Evolutionary conservation across 2,888 invertebrate genomes (phyloP), one percentile per base, ranked within the genome.

Genomic region (Lithosia quadra): DNA sequence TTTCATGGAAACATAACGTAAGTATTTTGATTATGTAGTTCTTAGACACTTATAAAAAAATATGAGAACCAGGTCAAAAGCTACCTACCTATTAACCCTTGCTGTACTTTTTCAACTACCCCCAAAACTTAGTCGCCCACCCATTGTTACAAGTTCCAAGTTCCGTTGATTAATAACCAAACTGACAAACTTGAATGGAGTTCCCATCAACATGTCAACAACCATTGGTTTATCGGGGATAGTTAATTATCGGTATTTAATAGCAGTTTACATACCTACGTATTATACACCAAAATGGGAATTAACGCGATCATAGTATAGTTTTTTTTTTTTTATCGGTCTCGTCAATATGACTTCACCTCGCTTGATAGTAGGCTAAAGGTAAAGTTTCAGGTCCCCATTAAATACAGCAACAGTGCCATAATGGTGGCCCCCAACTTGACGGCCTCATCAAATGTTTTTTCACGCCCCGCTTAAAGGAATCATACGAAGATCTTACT

Each of bases 121-220:
- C 55, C 55, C 55, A 22, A 56, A 56, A 24, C 24, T 22, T 56
- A 13, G 21, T 13, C 24, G 2, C 55, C 13, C 21, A 9, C 55
- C 55, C 55, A 22, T 56, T 56, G 55, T 56, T 56, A 15, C 1
- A 56, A 56, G 13, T 22, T 60, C 49, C 56, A 63, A 55, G 56
- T 63, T 33, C 5, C 56, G 28, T 56, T 70, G 67, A 70, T 70
- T 70, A 70, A 70, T 70, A 70, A 64, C 63, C 39, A 60, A 79
- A 79, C 66, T 71, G 53, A 62, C 56, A 36, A 75, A 79, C 62
- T 74, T 71, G 77, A 77, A 73, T 77, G 60, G 71, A 77, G 73
- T 75, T 66, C 69, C 65, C 64, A 68, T 69, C 76, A 76, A 74
- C 74, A 64, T 72, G 69, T 75, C 70, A 67, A 63, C 63, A 68